These are phyloP conservation scores for Melitaea athalia DNA, from an alignment of 2,888 invertebrate genomes.

Conservation along the genomic window DNA sequence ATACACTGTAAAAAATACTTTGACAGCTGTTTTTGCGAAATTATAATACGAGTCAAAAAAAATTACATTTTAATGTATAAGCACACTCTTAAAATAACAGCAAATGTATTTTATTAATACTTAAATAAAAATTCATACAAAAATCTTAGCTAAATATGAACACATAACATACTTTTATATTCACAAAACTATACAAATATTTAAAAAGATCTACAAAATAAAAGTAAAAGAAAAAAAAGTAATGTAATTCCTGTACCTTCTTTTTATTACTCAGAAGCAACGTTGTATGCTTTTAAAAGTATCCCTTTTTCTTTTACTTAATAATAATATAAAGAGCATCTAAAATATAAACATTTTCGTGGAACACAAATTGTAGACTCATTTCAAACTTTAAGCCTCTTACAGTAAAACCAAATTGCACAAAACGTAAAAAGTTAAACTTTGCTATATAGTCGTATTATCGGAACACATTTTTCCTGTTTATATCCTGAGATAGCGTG, in stretches of 20 bases:
- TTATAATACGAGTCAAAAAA: no score
- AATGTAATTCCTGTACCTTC: not conserved
- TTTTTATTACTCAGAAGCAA: not conserved
- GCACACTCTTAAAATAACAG: not conserved
- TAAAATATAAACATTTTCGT: conserved; percentile 3
- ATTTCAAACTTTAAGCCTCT: conserved; percentile 10
- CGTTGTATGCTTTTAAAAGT: conserved; percentile 2
- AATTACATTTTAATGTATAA: no score
- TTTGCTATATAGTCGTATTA: conserved; percentile 51
- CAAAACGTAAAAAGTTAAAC: conserved; percentile 6
- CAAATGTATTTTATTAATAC: not conserved
- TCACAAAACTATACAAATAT: conserved; percentile 4
- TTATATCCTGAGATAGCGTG: conserved; percentile 62
- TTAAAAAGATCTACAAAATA: conserved; percentile 2
- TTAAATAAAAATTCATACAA: not conserved
- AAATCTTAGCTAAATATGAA: no score
- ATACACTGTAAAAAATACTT: no score
- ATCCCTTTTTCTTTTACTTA: conserved; percentile 7
- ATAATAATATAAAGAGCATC: conserved; percentile 3
- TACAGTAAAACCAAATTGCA: conserved; percentile 2
- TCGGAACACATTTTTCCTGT: conserved; percentile 69
- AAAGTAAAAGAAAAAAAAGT: not conserved
- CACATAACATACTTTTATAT: not conserved
- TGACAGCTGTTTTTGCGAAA: no score
- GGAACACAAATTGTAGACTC: conserved; percentile 9